Conservation (phyloP, 2,797 vertebrate species). For the Enteromius viviparus region DNA sequence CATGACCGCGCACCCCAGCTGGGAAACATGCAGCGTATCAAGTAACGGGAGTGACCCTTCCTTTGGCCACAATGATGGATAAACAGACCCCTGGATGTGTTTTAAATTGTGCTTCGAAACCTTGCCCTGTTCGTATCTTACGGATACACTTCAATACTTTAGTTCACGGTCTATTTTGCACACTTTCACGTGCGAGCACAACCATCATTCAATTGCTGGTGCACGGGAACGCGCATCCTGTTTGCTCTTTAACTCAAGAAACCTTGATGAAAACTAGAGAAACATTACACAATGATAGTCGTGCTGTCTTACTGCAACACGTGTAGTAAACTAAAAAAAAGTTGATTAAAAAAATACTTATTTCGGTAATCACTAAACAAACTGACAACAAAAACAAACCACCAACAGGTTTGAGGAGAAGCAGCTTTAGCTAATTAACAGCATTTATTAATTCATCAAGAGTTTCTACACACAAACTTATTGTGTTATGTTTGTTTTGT, state of each 20-base stretch:
- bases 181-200: background rate
- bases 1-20: slow-evolving; percentile 8
- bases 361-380: background rate
- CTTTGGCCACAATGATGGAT: background rate
- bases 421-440: background rate
- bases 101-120: background rate
- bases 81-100: background rate
- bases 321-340: background rate
- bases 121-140: background rate
- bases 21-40: slow-evolving; percentile 25
- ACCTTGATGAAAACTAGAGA: background rate
- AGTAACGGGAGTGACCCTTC: slow-evolving; percentile 35
- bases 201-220: background rate
- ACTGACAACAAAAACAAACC: slow-evolving; percentile 13
- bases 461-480: background rate
- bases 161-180: background rate
- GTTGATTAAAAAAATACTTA: background rate
- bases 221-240: slow-evolving; percentile 3
- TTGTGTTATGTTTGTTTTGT: background rate
- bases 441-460: background rate
- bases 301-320: background rate
- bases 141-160: background rate
- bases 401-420: slow-evolving; percentile 11
- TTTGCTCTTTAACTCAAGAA: background rate
- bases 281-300: background rate